Base-by-base conservation (phyloP, 1,140 invertebrate species). In the Temnothorax nylanderi region DNA sequence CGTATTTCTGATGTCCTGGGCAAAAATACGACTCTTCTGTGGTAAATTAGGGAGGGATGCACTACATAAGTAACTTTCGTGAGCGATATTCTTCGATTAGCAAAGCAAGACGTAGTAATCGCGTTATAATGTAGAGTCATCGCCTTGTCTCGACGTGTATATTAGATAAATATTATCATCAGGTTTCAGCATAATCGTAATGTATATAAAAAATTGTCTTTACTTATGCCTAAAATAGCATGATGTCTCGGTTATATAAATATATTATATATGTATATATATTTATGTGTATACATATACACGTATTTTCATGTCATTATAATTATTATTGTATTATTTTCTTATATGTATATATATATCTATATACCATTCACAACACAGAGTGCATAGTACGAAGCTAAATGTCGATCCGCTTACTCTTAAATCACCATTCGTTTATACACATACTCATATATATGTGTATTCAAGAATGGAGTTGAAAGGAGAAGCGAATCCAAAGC, bases 331-430 rank as follows among this genome's bases (percentile, higher is more conserved):
- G 37, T 75, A 84, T 88, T 93, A 91, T 91, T 88, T 86, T 87
- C 90, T 88, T 72, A 88, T 87, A 88, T 74, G 58, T 91, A 87
- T 85, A 77, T 76, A 86, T 78, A 85, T 74, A 85, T 88, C 77
- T 90, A 76, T 86, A 92, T 95, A 95, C 93, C 94, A 95, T 94
- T 95, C 95, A 95, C 95, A 95, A 95, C 95, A 94, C 95, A 95
- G 95, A 95, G 95, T 95, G 94, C 94, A 95, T 94, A 95, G 94
- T 95, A 94, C 94, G 93, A 95, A 95, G 94, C 94, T 93, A 81
- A 92, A 94, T 89, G 8, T 86, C 89, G 89, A 92, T 92, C 88
- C 88, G 84, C 91, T 92, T 78, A 87, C 69, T 91, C 87, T 91
- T 54, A 41, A 26, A 81, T 93, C 87, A 84, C 87, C 89, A 80